Conservation (phyloP, 2,797 vertebrate genomes). For the Spondyliosoma cantharus region DNA sequence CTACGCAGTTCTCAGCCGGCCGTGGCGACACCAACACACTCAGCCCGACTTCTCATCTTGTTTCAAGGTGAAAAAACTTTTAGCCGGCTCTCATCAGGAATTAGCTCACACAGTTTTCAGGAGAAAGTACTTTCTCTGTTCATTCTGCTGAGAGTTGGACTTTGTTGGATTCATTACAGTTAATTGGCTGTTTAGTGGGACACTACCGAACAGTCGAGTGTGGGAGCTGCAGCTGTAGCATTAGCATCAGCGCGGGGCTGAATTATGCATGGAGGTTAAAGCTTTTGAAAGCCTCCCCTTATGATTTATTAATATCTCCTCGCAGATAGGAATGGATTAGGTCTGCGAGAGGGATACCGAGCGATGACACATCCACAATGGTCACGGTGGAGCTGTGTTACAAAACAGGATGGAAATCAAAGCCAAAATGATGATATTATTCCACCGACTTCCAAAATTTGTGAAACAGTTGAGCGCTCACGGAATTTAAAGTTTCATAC, state of each 20-base stretch:
- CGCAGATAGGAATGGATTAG: slow-evolving; percentile 63
- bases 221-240: slow-evolving; percentile 62
- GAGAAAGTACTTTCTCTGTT: slow-evolving; percentile 44
- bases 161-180: slow-evolving; percentile 66
- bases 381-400: slow-evolving; percentile 28
- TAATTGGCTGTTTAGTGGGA: slow-evolving; percentile 75
- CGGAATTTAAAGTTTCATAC: slow-evolving; percentile 35
- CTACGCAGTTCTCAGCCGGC: slow-evolving; percentile 16
- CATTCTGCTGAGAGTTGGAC: slow-evolving; percentile 58
- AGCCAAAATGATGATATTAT: slow-evolving; percentile 39
- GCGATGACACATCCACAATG: slow-evolving; percentile 48
- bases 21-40: slow-evolving; percentile 17
- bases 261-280: slow-evolving; percentile 78
- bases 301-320: slow-evolving; percentile 77
- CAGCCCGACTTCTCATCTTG: slow-evolving; percentile 9
- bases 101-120: slow-evolving; percentile 42
- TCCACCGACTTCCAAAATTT: slow-evolving; percentile 35
- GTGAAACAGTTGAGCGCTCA: slow-evolving; percentile 28
- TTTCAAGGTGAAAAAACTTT: slow-evolving; percentile 63
- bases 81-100: slow-evolving; percentile 45
- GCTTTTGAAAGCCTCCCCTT: slow-evolving; percentile 67
- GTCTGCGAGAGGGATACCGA: slow-evolving; percentile 53
- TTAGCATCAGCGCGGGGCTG: slow-evolving; percentile 62
- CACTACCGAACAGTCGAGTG: slow-evolving; percentile 58
- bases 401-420: slow-evolving; percentile 43